Base-by-base conservation (phyloP, 2,113 vertebrate genomes). In the Synodontis membranacea region DNA sequence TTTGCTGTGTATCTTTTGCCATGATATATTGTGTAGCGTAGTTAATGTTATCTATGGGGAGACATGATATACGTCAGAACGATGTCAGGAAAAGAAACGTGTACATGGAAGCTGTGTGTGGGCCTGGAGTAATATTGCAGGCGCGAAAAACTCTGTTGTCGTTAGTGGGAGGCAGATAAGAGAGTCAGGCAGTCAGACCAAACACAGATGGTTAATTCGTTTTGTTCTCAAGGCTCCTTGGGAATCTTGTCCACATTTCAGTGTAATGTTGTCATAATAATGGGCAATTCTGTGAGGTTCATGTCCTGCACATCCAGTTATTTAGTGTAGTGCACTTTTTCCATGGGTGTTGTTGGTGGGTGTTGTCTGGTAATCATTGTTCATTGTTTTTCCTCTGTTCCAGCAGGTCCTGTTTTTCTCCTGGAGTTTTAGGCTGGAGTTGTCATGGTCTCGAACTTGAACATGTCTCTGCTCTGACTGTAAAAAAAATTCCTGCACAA, bases 221-320 rank as follows among this genome's bases (percentile, higher is more conserved):
- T 84, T 56, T 70, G 54, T 74, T 82, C 52, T 72, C 66, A 86
- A 75, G 80, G 64, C 46, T 74, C n/a, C 85, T 82, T 56, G 70
- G 34, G 14, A 42, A 44, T 12, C 58, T 28, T 54, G 21, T 79
- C 21, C 46, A 68, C 46, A 66, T 68, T 50, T 62, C 66, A 21
- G 9, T 70, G 28, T 46, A 75, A 31, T 44, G 31, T 76, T 75
- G 19, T 84, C 21, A 8, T 17, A 84, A 4, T 60, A n/a, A 10
- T 48, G 39, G 28, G 46, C 12, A 82, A 31, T 82, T 82, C 80
- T 19, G 1, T 78, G 28, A 31, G 6, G 31, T 78, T 78, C n/a
- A 23, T 17, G 42, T 75, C 37, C 21, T 44, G 70, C 34, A 37
- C 5, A 75, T 15, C 42, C 6, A 46, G 70, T 74, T 28, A 46